phyloP scores from a whole-genome alignment of 2,888 invertebrate genomes.

The Hesperia comma region DNA sequence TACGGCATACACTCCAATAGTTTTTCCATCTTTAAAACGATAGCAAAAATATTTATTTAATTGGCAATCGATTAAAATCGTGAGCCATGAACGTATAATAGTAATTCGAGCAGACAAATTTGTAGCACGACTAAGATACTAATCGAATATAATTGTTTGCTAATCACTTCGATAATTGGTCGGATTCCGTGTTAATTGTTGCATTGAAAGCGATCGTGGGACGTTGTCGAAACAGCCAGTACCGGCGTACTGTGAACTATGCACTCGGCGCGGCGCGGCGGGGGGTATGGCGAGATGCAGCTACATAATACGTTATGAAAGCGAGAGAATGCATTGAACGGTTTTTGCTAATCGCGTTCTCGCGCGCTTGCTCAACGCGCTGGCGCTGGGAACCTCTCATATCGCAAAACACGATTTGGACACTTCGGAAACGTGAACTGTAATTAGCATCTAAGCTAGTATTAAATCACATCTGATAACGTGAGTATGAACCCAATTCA shows the following conservation, averaged over 20 bases:
- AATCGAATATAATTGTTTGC: neutral
- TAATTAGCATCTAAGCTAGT: too few species aligned
- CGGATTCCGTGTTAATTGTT: neutral
- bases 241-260: neutral
- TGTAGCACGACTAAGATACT: neutral
- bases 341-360: constrained; percentile 40
- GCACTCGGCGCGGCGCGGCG: neutral
- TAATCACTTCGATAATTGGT: neutral
- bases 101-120: neutral
- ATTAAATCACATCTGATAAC: too few species aligned
- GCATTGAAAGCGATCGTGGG: constrained; percentile 1
- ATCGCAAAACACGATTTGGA: too few species aligned
- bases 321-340: constrained; percentile 38
- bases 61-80: too few species aligned
- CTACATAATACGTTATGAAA: constrained; percentile 41
- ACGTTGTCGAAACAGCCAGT: neutral
- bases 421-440: too few species aligned
- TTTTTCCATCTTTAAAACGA: too few species aligned
- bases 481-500: too few species aligned
- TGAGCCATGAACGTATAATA: too few species aligned
- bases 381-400: constrained; percentile 10
- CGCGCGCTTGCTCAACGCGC: constrained; percentile 39
- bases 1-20: too few species aligned
- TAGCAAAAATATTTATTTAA: too few species aligned
- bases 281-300: neutral